Evolutionary conservation across 2,113 vertebrate genomes (phyloP).

Genomic region (Ifrita kowaldi): DNA sequence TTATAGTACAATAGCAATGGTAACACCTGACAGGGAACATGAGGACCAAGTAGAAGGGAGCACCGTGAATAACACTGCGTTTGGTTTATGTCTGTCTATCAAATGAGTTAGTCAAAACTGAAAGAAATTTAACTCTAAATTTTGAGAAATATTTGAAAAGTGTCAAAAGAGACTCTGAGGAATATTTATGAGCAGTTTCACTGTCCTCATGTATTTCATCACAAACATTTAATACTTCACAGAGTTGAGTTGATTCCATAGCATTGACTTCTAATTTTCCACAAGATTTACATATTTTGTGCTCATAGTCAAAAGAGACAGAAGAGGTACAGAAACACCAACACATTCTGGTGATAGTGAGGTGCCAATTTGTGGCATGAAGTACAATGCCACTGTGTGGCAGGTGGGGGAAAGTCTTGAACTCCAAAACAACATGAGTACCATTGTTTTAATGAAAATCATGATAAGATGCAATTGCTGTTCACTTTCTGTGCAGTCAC

Average conservation of each 20-base stretch:
- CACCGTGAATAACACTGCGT: not conserved
- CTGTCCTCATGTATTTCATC: not conserved
- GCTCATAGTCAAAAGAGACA: not conserved
- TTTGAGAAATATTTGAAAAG: not conserved
- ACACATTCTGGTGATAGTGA: not conserved
- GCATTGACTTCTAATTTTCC: not conserved
- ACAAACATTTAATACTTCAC: not conserved
- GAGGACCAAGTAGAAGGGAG: not conserved
- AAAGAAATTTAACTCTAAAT: not conserved
- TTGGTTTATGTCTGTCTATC: not conserved
- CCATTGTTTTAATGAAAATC: not conserved
- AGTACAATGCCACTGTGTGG: not conserved
- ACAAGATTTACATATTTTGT: not conserved
- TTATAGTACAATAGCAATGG: not conserved
- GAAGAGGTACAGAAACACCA: not conserved
- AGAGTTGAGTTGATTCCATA: not conserved
- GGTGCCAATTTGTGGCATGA: not conserved
- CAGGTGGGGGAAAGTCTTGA: not conserved
- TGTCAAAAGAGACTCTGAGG: not conserved
- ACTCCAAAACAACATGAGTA: not conserved
- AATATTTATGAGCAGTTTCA: not conserved
- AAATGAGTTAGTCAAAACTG: not conserved
- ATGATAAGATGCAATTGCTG: not conserved
- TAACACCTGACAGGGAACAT: accelerated
- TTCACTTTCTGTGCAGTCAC: not conserved